A percentile compares a stretch with the other conserved stretches of the same genome.
Evolutionary conservation across 2,113 vertebrate genomes (phyloP).

Genomic region (Eonycteris spelaea): DNA sequence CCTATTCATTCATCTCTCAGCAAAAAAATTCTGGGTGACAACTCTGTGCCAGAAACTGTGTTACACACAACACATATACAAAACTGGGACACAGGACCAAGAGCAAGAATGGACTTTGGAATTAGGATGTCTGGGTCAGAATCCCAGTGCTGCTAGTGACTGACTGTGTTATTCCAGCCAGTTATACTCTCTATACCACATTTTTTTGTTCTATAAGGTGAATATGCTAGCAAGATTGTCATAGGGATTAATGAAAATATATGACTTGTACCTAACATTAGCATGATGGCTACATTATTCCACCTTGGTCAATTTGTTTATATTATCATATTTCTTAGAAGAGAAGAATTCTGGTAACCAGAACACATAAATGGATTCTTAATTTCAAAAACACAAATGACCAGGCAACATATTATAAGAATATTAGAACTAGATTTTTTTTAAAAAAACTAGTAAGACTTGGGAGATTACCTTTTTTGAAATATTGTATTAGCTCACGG

Average conservation of each 20-base stretch:
- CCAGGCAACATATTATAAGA: background rate
- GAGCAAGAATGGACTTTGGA: background rate
- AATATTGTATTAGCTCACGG: background rate
- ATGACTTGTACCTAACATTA: background rate
- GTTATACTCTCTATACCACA: background rate
- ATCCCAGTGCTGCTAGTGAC: background rate
- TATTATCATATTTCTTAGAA: background rate
- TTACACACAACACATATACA: background rate
- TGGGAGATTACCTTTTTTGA: background rate
- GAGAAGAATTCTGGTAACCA: constrained; percentile 13
- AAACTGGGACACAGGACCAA: background rate
- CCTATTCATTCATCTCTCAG: background rate
- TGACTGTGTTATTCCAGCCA: background rate
- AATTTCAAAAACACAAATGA: background rate
- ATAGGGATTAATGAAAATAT: background rate
- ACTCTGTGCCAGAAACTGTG: background rate
- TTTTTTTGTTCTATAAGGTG: background rate
- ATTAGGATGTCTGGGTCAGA: background rate
- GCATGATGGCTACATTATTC: background rate
- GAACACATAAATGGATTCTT: background rate
- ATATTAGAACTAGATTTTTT: background rate
- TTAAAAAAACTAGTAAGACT: background rate
- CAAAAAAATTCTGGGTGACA: background rate
- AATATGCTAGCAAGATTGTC: background rate
- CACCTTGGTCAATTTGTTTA: background rate